These are phyloP conservation scores for Eristalis intricaria DNA, from an alignment of 2,888 invertebrate species.

Conservation along the genomic window DNA sequence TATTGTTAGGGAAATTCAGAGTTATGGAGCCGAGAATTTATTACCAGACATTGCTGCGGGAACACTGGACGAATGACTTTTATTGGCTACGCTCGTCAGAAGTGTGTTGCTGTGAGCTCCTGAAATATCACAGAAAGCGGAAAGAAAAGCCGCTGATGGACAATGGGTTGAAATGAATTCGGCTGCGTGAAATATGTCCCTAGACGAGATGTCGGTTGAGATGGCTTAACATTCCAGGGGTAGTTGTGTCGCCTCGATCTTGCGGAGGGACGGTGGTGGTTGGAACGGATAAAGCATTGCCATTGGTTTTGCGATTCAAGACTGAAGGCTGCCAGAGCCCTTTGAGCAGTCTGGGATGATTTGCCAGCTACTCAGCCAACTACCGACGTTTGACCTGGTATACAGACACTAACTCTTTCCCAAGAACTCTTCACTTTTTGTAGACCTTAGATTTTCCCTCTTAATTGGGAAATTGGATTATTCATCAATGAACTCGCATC, in stretches of 20 bases:
- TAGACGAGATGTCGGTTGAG: background rate
- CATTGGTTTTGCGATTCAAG: too few species aligned
- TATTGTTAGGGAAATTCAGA: slow-evolving; percentile 59
- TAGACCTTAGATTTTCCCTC: too few species aligned
- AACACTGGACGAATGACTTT: background rate
- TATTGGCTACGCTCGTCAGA: background rate
- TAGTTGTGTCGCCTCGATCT: background rate
- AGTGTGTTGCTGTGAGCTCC: background rate
- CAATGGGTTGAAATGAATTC: background rate
- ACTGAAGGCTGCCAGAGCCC: too few species aligned
- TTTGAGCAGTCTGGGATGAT: too few species aligned
- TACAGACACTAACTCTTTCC: too few species aligned
- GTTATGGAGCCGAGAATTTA: slow-evolving; percentile 25
- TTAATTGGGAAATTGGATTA: too few species aligned
- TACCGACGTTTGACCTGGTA: too few species aligned
- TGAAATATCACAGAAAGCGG: background rate
- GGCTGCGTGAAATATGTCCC: background rate
- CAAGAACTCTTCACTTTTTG: too few species aligned
- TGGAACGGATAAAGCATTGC: background rate
- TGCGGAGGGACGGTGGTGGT: too few species aligned
- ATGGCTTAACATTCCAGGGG: background rate
- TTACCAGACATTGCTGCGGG: background rate
- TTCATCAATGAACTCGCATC: too few species aligned
- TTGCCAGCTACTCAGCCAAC: too few species aligned
- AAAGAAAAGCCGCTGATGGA: background rate